Percentiles rank a stretch among this genome's conserved stretches.
Evolutionary conservation across 2,797 vertebrate species (phyloP).

Genomic region (Mastacembelus armatus): DNA sequence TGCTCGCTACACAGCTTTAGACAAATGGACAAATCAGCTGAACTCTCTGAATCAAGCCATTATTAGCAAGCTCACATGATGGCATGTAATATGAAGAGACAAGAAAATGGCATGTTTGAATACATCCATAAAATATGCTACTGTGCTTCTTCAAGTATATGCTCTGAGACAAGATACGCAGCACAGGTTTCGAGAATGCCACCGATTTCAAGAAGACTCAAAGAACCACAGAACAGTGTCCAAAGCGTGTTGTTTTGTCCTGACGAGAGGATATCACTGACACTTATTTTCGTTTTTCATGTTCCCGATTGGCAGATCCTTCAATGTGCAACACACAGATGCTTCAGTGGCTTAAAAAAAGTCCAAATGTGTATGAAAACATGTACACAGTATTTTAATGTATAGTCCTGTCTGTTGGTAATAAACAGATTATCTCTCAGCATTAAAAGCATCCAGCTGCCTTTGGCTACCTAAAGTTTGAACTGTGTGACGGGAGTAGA

Average conservation of each 20-base stretch:
- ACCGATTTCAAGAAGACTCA: constrained; percentile 65
- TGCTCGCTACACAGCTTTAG: constrained; percentile 97
- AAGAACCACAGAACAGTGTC: constrained; percentile 60
- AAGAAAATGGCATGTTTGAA: constrained; percentile 76
- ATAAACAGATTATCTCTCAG: constrained; percentile 77
- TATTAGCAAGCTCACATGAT: constrained; percentile 98
- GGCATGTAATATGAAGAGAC: constrained; percentile 84
- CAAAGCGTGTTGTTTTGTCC: constrained; percentile 67
- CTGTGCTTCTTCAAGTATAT: constrained; percentile 74
- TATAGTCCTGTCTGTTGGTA: constrained; percentile 80
- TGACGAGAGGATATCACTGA: constrained; percentile 67
- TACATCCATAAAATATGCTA: constrained; percentile 76
- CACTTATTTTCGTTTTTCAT: constrained; percentile 71
- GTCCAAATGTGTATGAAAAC: constrained; percentile 72
- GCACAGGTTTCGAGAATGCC: constrained; percentile 87
- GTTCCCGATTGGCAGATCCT: constrained; percentile 71
- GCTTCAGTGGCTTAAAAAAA: constrained; percentile 60
- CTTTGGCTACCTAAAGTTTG: constrained; percentile 54
- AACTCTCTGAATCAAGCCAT: constrained; percentile 99
- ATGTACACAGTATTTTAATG: constrained; percentile 79
- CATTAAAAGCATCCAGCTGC: constrained; percentile 63
- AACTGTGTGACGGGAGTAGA: constrained; percentile 23
- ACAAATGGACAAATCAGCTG: constrained; percentile 99
- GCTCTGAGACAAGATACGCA: constrained; percentile 66
- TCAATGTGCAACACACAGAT: constrained; percentile 73